Percentiles rank a stretch among this genome's conserved stretches.
phyloP scores from a whole-genome alignment of 2,113 vertebrate species.

The Equus quagga region DNA sequence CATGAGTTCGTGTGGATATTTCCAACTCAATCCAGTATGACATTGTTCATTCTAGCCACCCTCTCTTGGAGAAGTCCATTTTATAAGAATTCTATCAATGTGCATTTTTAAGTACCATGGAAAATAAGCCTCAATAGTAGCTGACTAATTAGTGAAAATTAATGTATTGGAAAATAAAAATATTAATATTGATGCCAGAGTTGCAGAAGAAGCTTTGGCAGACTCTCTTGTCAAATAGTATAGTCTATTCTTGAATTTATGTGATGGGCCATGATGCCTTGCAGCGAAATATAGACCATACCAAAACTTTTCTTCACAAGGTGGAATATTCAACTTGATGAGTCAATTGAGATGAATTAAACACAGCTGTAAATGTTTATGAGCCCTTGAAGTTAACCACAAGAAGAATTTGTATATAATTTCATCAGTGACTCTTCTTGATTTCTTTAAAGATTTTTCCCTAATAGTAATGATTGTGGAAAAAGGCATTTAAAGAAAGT shows the following conservation, averaged over 20 bases:
- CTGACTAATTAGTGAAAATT: constrained; percentile 17
- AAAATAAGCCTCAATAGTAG: not conserved
- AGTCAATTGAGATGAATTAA: not conserved
- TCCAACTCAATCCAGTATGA: not conserved
- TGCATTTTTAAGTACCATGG: not conserved
- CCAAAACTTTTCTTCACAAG: not conserved
- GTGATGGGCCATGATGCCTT: not conserved
- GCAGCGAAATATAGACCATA: not conserved
- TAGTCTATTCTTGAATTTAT: not conserved
- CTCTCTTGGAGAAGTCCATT: not conserved
- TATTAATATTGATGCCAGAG: not conserved
- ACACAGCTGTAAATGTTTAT: not conserved
- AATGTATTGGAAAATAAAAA: not conserved
- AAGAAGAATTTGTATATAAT: not conserved
- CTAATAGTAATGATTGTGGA: not conserved
- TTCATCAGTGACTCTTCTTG: not conserved
- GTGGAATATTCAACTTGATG: not conserved
- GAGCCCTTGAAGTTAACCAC: not conserved
- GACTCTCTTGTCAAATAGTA: not conserved
- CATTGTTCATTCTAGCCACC: not conserved
- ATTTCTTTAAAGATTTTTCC: not conserved
- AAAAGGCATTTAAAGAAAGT: not conserved
- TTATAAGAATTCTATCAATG: not conserved
- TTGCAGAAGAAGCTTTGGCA: not conserved
- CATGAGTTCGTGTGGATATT: not conserved